A percentile compares a stretch with the other conserved stretches of the same genome.
Conservation (phyloP, 2,797 vertebrate genomes). For the Delichon dasypus region DNA sequence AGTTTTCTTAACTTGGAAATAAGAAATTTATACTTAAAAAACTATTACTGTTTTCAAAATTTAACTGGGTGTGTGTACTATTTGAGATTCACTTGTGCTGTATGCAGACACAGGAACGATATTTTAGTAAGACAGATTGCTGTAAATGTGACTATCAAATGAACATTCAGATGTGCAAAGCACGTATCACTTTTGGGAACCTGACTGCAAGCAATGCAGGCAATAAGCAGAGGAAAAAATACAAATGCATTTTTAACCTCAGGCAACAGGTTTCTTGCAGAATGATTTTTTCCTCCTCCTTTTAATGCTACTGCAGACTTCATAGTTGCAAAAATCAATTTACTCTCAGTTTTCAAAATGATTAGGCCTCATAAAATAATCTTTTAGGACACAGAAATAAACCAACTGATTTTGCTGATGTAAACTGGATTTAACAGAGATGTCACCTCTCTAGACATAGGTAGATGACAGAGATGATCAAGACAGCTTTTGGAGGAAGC, state of each 20-base stretch:
- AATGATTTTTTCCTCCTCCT: background rate
- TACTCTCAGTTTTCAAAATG: background rate
- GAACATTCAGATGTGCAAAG: background rate
- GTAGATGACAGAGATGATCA: background rate
- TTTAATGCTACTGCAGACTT: background rate
- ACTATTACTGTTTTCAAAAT: background rate
- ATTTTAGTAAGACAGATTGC: background rate
- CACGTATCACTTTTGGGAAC: background rate
- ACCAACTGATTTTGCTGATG: background rate
- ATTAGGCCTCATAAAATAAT: background rate
- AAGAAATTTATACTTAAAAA: background rate
- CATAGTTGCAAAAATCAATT: background rate
- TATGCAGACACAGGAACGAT: background rate
- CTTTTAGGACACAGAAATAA: background rate
- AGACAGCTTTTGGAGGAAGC: background rate
- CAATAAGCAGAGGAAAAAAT: background rate
- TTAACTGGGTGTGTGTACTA: background rate
- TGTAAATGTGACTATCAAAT: background rate
- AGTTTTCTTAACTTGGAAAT: background rate
- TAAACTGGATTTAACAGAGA: background rate
- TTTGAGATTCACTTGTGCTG: background rate
- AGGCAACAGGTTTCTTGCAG: background rate
- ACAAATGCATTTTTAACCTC: background rate
- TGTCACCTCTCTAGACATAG: background rate
- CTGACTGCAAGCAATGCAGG: background rate